Evolutionary conservation across 2,797 vertebrate species (phyloP), one percentile per base, ranked within the genome.

Genomic region (Arctocebus calabarensis): DNA sequence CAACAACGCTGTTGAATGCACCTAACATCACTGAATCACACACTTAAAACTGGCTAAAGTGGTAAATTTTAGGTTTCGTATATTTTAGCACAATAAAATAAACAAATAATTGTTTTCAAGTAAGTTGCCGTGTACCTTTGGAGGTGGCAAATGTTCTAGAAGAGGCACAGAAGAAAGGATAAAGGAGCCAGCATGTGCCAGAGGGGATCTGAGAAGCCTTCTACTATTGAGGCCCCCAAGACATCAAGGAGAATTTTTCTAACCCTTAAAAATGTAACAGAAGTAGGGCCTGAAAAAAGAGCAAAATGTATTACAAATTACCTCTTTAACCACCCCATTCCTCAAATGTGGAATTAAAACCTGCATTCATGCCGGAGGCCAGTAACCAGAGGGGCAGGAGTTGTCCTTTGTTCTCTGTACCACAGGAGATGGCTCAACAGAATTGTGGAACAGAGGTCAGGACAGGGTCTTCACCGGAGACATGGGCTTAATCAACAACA

Each of bases 1-100:
- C 43, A 4, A 8, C 10, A 5, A 22, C n/a, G 2, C 11, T 7
- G 10, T 34, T 40, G 45, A 52, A 43, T 5, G 0, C 13, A 22
- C 20, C 22, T 68, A 61, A 7, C 16, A 11, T 10, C 20, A 1
- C 27, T 8, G 4, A 81, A 62, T 10, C 11, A 3, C n/a, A 52
- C 27, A 32, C 27, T 90, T 43, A 74, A 73, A 5, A 9, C 8
- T n/a, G 52, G 55, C n/a, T n/a, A 10, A 40, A 37, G 17, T 13
- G 19, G 37, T 48, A 61, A 40, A 25, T 84, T 78, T 45, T 27
- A 55, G 25, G 27, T 34, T 22, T n/a, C 5, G 3, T 32, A 13
- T 68, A 84, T 13, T 91, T 52, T 66, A 48, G 43, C 57, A 91
- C 70, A 62, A n/a, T 27, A 64, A 55, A 75, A 12, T 20, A 62